Percentiles rank a stretch among this genome's conserved stretches.
Evolutionary conservation across 2,888 invertebrate species (phyloP).

Genomic region (Sesamia inferens): DNA sequence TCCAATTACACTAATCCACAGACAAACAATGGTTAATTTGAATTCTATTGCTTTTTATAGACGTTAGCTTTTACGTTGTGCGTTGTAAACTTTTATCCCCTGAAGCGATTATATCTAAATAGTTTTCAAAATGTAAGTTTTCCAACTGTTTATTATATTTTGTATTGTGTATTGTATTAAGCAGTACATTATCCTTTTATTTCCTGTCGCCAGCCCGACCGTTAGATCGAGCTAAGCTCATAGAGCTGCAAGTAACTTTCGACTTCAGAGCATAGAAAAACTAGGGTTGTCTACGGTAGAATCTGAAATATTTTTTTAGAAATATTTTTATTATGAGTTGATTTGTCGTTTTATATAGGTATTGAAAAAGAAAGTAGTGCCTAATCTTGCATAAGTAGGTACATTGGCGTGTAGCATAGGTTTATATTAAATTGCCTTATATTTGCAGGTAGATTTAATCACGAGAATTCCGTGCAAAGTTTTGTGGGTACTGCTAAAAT

Average conservation of each 20-base stretch:
- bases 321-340: neutral
- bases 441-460: conserved; percentile 11
- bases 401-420: neutral
- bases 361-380: neutral
- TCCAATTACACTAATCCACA: conserved; percentile 39
- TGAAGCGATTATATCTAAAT: conserved; percentile 54
- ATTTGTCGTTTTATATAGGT: neutral
- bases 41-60: conserved; percentile 58
- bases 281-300: conserved; percentile 71
- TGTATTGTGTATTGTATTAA: conserved; percentile 55
- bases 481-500: conserved; percentile 16
- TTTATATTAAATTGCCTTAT: conserved; percentile 16
- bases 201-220: conserved; percentile 66
- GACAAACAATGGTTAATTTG: conserved; percentile 37
- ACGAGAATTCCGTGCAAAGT: conserved; percentile 2
- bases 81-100: conserved; percentile 49
- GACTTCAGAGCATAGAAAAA: conserved; percentile 72
- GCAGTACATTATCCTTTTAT: conserved; percentile 67
- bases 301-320: neutral
- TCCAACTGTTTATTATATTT: conserved; percentile 48
- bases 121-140: conserved; percentile 45
- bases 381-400: neutral
- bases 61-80: conserved; percentile 33
- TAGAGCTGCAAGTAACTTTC: conserved; percentile 73
- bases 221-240: conserved; percentile 73